phyloP scores from a whole-genome alignment of 2,797 vertebrate species.

The Scyliorhinus canicula region DNA sequence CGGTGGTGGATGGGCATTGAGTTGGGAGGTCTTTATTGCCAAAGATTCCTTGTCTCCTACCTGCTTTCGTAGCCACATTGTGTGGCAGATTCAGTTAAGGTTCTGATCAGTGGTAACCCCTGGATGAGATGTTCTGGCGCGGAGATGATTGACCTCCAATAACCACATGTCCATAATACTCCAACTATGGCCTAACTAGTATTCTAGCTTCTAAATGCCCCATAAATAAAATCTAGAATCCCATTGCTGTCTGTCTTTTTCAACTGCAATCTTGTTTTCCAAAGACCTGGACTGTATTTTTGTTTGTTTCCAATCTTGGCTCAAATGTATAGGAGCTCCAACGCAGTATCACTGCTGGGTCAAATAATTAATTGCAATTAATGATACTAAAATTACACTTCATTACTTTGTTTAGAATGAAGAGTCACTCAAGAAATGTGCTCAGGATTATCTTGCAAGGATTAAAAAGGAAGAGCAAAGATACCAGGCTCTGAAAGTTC shows the following conservation, averaged over 20 bases:
- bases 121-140: background rate
- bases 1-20: background rate
- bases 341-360: background rate
- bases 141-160: too few relatives aligned
- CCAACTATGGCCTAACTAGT: background rate
- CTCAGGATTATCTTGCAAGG: constrained; percentile 68
- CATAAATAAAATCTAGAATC: background rate
- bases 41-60: background rate
- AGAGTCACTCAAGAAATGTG: constrained; percentile 77
- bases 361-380: background rate
- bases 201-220: background rate
- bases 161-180: background rate
- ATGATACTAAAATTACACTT: background rate
- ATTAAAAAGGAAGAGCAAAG: constrained; percentile 79
- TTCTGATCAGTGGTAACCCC: background rate
- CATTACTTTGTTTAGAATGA: constrained; percentile 68
- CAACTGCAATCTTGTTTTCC: background rate
- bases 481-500: constrained; percentile 82
- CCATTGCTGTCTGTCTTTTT: background rate
- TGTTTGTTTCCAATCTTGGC: too few relatives aligned
- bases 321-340: background rate
- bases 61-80: background rate
- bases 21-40: background rate
- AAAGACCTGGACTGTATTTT: background rate
- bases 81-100: background rate